phyloP scores from a whole-genome alignment of 2,888 invertebrate species.

The Pollenia griseotomentosa region DNA sequence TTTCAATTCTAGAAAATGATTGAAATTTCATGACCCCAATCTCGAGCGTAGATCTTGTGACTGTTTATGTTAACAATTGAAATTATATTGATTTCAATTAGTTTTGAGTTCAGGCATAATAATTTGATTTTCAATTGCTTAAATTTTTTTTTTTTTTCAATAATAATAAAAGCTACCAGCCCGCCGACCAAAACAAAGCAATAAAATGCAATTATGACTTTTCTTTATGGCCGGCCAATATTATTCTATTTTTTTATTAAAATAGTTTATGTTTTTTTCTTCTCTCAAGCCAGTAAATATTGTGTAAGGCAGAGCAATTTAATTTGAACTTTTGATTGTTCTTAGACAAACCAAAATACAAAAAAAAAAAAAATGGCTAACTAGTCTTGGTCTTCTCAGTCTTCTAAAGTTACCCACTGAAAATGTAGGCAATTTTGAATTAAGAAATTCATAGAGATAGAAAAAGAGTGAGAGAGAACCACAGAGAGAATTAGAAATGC shows the following conservation, averaged over 20 bases:
- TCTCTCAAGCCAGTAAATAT: slow-evolving; percentile 46
- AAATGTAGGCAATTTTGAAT: slow-evolving; percentile 7
- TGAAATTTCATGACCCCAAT: slow-evolving; percentile 62
- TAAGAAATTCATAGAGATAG: not conserved
- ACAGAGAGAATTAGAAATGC: slow-evolving; percentile 27
- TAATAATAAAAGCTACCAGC: slow-evolving; percentile 9
- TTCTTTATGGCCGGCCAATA: slow-evolving; percentile 43
- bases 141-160: slow-evolving; percentile 16
- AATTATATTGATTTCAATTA: slow-evolving; percentile 66
- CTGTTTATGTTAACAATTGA: slow-evolving; percentile 42
- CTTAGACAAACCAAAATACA: slow-evolving; percentile 28
- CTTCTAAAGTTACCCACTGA: slow-evolving; percentile 16
- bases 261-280: slow-evolving; percentile 5
- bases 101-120: slow-evolving; percentile 62
- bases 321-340: slow-evolving; percentile 67
- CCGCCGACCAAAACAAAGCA: slow-evolving; percentile 33
- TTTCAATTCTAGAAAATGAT: slow-evolving; percentile 31
- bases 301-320: slow-evolving; percentile 61
- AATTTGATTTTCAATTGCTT: slow-evolving; percentile 66
- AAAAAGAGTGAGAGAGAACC: slow-evolving; percentile 31
- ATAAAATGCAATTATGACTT: slow-evolving; percentile 59
- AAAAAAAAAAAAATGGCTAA: not conserved
- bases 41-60: slow-evolving; percentile 9
- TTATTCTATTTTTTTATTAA: not conserved
- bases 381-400: not conserved